These are phyloP conservation scores for Zaprionus taronus DNA, from an alignment of 1,140 invertebrate species.

Conservation along the genomic window DNA sequence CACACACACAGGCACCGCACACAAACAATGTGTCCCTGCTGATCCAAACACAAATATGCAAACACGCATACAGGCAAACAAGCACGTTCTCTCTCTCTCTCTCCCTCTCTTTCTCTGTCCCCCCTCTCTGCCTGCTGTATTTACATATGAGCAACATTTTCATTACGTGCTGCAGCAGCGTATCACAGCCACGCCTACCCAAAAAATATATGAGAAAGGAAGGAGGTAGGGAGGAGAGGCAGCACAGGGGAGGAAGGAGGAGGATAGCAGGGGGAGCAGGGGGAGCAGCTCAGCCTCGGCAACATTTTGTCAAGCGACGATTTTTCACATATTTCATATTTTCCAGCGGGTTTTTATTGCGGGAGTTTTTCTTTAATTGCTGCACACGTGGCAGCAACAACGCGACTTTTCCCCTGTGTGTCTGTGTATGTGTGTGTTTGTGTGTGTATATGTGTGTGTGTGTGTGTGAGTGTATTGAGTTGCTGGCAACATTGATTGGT, in stretches of 20 bases:
- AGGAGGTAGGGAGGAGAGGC: not conserved
- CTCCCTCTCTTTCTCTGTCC: not conserved
- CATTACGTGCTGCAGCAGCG: conserved; percentile 56
- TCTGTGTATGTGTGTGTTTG: not conserved
- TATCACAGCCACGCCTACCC: conserved; percentile 4
- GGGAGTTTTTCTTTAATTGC: conserved; percentile 38
- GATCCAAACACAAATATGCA: conserved; percentile 40
- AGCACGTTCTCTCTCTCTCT: conserved; percentile 13
- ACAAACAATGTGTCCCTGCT: conserved; percentile 52
- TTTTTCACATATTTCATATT: conserved; percentile 49
- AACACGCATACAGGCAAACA: conserved; percentile 19
- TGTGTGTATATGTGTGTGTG: conserved; percentile 14
- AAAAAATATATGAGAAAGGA: not conserved
- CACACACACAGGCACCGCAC: not conserved
- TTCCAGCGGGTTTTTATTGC: conserved; percentile 10
- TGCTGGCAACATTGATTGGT: conserved; percentile 37
- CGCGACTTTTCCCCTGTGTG: not conserved
- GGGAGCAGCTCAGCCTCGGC: not conserved
- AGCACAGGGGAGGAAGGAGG: not conserved
- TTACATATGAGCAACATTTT: conserved; percentile 68
- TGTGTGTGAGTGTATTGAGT: not conserved
- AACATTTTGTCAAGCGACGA: conserved; percentile 37
- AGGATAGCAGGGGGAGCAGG: not conserved
- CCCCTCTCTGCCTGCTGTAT: conserved; percentile 1
- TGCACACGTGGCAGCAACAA: conserved; percentile 27